Evolutionary conservation across 2,113 vertebrate genomes (phyloP).

Genomic region (Rhinolophus sinicus): DNA sequence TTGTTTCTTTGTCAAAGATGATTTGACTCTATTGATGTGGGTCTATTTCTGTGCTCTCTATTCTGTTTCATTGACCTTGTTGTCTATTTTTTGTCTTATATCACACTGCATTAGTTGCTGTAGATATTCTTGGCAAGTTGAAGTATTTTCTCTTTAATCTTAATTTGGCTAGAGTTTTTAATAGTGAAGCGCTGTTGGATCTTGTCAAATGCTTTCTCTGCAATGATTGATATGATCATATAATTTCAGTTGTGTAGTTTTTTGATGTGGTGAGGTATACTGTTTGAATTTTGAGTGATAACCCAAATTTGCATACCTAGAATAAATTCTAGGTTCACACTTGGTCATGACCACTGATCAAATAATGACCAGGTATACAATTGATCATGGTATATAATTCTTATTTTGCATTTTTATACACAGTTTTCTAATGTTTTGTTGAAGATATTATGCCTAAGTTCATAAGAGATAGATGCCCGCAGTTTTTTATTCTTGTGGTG

Average conservation of each 20-base stretch:
- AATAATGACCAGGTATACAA: background rate
- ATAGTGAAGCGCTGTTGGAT: background rate
- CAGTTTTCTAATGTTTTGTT: background rate
- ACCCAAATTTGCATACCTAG: background rate
- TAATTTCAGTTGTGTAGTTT: background rate
- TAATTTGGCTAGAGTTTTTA: background rate
- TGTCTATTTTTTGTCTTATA: background rate
- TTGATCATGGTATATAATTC: background rate
- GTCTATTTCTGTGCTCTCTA: background rate
- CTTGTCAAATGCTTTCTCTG: background rate
- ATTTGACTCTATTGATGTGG: background rate
- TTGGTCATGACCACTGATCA: background rate
- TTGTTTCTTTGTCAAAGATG: background rate
- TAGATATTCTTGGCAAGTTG: background rate
- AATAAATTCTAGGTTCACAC: background rate
- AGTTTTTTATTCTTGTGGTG: background rate
- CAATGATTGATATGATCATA: background rate
- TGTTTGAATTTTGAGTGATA: background rate
- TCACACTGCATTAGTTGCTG: background rate
- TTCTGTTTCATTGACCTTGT: background rate
- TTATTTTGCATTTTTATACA: background rate
- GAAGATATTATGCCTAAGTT: background rate
- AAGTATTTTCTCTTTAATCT: background rate
- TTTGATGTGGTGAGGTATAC: background rate
- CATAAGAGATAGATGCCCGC: background rate